Evolutionary conservation across 1,140 invertebrate species (phyloP), one percentile per base, ranked within the genome.

Genomic region (Prorops nasuta): DNA sequence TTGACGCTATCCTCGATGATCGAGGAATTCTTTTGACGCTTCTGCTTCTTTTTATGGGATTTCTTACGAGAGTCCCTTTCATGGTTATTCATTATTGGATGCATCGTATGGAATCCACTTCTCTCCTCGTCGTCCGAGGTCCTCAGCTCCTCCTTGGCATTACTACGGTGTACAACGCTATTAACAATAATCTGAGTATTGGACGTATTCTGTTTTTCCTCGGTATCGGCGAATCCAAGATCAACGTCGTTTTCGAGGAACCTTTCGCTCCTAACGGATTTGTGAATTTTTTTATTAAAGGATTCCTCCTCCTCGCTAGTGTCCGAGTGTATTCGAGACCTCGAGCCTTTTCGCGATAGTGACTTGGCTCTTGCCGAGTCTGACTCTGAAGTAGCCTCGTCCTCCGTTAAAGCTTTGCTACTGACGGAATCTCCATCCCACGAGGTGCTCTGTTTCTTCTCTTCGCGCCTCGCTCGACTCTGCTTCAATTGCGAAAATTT

Each of bases 401-500:
- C 80, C 50, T 74, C 75, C 0, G 77, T 73, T 6, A 77, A 44
- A 32, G 73, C 71, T 61, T 81, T 80, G 46, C 81, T 81, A 47
- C 86, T 88, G 38, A 90, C 86, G 1, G 85, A 86, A 63, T 88
- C 89, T 49, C 91, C 90, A 64, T 94, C 90, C 82, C 89, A 91
- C 18, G 89, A 92, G 1, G 86, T 88, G 4, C 89, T 91, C 49
- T 90, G 82, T 71, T 92, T 92, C 80, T 93, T 93, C 71, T 91
- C 89, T 54, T 86, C 88, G 14, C 88, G 80, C 69, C 91, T 89
- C 0, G 89, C 90, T 50, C 91, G 80, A 66, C 89, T 90, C 69
- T 94, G 88, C 67, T 95, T 93, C 28, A 95, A 68, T 62, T 92
- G 88, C 60, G 86, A 89, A 64, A 95, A 94, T 73, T 94, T 93